Percentiles rank a stretch among this genome's conserved stretches.
phyloP scores from a whole-genome alignment of 2,888 invertebrate species.

The Auanema sp. region DNA sequence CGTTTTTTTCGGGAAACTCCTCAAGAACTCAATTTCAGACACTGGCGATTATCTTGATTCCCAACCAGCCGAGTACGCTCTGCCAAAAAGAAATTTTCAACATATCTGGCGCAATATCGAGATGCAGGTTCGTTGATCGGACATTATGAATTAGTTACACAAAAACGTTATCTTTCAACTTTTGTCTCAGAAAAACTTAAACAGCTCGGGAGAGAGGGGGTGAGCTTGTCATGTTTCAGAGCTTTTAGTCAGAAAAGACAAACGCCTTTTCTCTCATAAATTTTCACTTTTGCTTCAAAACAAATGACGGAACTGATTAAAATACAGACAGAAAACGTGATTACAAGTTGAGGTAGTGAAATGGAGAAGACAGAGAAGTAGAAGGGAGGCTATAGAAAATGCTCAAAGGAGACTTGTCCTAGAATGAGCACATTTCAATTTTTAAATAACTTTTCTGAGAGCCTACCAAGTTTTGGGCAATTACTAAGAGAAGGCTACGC shows the following conservation, averaged over 20 bases:
- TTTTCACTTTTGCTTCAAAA: neutral
- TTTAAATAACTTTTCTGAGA: too few species aligned
- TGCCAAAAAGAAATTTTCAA: conserved; percentile 45
- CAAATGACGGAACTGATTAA: conserved; percentile 1
- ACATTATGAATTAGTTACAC: too few species aligned
- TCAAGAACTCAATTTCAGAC: conserved; percentile 2
- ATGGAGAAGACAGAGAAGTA: too few species aligned
- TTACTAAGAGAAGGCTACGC: too few species aligned
- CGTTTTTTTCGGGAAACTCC: neutral
- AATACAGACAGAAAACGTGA: too few species aligned
- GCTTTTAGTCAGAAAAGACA: neutral
- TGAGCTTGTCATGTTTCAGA: neutral
- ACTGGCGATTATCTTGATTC: conserved; percentile 1
- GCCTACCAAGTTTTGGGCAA: too few species aligned
- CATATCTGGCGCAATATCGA: conserved; percentile 51
- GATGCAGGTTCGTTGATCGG: conserved; percentile 29
- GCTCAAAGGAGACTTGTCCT: too few species aligned
- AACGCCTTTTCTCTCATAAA: too few species aligned
- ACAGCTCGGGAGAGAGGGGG: neutral
- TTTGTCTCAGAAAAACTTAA: neutral
- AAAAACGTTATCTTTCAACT: neutral
- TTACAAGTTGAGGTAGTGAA: conserved; percentile 14
- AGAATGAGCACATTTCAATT: too few species aligned
- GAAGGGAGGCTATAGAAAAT: too few species aligned
- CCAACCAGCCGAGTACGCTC: neutral